Percentiles rank a stretch among this genome's conserved stretches.
Evolutionary conservation across 2,113 vertebrate species (phyloP).

Genomic region (Clarias macrocephalus): DNA sequence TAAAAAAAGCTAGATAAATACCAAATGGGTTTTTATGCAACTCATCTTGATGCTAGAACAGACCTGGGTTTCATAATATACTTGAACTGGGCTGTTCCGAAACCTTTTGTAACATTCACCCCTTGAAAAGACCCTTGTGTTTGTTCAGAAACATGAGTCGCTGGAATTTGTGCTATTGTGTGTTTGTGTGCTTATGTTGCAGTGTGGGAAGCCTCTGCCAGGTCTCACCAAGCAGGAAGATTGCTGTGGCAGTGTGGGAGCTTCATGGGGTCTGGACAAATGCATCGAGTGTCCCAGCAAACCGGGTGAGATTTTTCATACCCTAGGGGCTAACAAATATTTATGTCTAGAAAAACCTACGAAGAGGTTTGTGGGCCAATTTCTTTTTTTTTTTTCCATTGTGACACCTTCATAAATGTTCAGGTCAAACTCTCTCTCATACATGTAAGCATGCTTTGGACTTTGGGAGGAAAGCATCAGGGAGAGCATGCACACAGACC

Average conservation of each 20-base stretch:
- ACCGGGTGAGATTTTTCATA: constrained; percentile 81
- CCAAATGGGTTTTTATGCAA: constrained; percentile 13
- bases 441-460: too few relatives aligned
- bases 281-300: constrained; percentile 86
- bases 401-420: neutral
- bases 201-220: constrained; percentile 88
- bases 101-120: constrained; percentile 32
- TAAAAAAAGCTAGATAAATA: constrained; percentile 21
- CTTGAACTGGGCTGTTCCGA: constrained; percentile 4
- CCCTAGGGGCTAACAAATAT: neutral
- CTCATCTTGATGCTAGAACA: constrained; percentile 6
- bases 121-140: constrained; percentile 31
- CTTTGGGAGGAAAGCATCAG: too few relatives aligned
- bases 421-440: too few relatives aligned
- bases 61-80: constrained; percentile 19
- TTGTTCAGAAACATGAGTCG: constrained; percentile 37
- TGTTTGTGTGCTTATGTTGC: constrained; percentile 53
- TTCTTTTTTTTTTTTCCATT: neutral
- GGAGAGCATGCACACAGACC: too few relatives aligned
- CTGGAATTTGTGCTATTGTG: constrained; percentile 37
- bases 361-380: neutral
- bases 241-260: constrained; percentile 90
- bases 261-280: constrained; percentile 85
- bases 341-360: neutral
- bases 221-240: constrained; percentile 88